Evolutionary conservation across 2,888 invertebrate species (phyloP), one percentile per base, ranked within the genome.

Genomic region (Hesperia comma): DNA sequence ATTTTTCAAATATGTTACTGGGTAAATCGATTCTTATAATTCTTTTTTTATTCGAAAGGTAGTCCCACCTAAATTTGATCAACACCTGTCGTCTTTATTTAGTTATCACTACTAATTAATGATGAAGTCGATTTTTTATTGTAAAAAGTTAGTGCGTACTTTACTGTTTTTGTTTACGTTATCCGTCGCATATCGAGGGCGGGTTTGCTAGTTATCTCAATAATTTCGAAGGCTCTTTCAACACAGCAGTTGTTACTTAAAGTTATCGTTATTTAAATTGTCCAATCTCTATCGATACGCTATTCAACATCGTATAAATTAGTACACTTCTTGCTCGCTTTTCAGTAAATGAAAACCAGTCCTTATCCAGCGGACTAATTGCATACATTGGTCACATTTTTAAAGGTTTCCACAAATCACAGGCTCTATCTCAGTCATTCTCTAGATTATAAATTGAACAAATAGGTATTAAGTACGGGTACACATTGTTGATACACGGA

Each of bases 401-500:
- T 85, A 81, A 85, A 83, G 79, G 79, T 76, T 78, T 77, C 80
- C 79, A 87, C 85, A 88, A 89, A 84, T 84, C 83, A 84, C 80
- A 75, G 75, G 68, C 72, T 72, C 74, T 79, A 81, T 81, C 80
- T 78, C 74, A 70, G 70, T 71, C 75, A 83, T 85, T 83, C 85
- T 81, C 84, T 83, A 85, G 83, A 86, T 85, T 85, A 85, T 86
- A 86, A 86, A 83, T 83, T 77, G 77, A 83, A 82, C 85, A 86
- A 87, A 87, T 88, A 86, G 84, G 83, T 83, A 85, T 80, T 82
- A 81, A 82, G 80, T 83, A 79, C 80, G 77, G 81, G 84, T 87
- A 85, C 85, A 90, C 88, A 88, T 85, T 86, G 89, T 85, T 84
- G 83, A 85, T 87, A 91, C 92, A 92, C 79, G 91, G 92, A 92